phyloP scores from a whole-genome alignment of 2,888 invertebrate species.

The Hydrotaea diabolus region DNA sequence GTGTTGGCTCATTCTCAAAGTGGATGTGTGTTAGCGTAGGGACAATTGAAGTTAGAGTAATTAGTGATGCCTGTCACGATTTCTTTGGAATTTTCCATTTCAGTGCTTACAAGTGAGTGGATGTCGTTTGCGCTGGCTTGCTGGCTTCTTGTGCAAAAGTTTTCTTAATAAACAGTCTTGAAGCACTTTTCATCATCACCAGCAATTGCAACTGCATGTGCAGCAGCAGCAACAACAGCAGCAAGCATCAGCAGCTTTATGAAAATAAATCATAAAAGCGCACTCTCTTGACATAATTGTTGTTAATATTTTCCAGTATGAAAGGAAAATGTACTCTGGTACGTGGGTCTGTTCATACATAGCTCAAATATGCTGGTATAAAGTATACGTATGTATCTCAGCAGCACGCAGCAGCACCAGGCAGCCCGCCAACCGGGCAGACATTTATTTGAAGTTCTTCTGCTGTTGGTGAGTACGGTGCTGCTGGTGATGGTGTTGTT shows the following conservation, averaged over 20 bases:
- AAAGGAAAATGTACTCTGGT: slow-evolving; percentile 23
- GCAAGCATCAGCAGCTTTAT: neutral
- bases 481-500: neutral
- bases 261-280: slow-evolving; percentile 40
- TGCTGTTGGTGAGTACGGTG: neutral
- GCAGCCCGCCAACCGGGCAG: neutral
- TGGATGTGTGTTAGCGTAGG: neutral
- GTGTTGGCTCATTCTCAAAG: no score
- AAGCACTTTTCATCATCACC: slow-evolving; percentile 23
- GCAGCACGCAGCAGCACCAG: no score
- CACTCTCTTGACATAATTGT: slow-evolving; percentile 42
- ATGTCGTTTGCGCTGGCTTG: neutral
- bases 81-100: neutral
- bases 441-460: slow-evolving; percentile 18
- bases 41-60: slow-evolving; percentile 8
- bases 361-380: no score
- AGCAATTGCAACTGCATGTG: no score
- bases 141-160: neutral
- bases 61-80: slow-evolving; percentile 25
- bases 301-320: slow-evolving; percentile 30
- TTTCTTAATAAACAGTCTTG: slow-evolving; percentile 24
- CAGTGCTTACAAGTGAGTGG: slow-evolving; percentile 8
- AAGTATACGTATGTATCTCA: neutral
- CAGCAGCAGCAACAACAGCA: neutral
- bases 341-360: neutral